phyloP scores from a whole-genome alignment of 2,113 vertebrate species.

The Conger conger region DNA sequence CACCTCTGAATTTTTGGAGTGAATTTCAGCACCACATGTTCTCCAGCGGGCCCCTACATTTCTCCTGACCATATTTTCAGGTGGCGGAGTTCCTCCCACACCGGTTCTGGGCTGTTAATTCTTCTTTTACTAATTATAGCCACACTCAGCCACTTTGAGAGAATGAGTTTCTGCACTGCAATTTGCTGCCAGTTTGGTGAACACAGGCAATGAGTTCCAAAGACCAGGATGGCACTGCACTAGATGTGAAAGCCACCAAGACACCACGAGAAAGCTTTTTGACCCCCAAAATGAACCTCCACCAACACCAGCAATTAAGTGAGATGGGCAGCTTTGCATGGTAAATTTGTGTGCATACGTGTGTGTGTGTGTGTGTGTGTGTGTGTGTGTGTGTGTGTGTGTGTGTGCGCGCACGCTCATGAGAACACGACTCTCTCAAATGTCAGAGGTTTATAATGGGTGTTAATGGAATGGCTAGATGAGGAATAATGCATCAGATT shows the following conservation, averaged over 20 bases:
- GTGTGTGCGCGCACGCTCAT: too few species aligned
- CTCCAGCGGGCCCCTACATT: too few species aligned
- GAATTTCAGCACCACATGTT: too few species aligned
- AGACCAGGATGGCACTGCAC: not conserved
- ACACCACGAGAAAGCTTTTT: not conserved
- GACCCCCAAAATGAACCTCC: not conserved
- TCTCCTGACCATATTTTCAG: too few species aligned
- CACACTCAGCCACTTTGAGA: too few species aligned
- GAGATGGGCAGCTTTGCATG: not conserved
- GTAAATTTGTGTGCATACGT: not conserved
- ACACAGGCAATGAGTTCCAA: too few species aligned
- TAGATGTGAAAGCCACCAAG: slow-evolving; percentile 4
- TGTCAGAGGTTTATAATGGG: not conserved
- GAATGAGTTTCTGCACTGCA: too few species aligned
- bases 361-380: not conserved
- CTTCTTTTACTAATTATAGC: too few species aligned
- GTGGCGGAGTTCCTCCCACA: too few species aligned
- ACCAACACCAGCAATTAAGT: not conserved
- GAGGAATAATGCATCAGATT: slow-evolving; percentile 7
- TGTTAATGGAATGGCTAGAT: slow-evolving; percentile 11
- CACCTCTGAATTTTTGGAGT: too few species aligned
- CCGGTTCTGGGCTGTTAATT: too few species aligned
- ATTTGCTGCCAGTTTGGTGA: not conserved
- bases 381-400: not conserved
- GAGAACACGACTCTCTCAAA: too few species aligned